Evolutionary conservation across 2,113 vertebrate genomes (phyloP), one percentile per base, ranked within the genome.

Genomic region (Calyptomena viridis): DNA sequence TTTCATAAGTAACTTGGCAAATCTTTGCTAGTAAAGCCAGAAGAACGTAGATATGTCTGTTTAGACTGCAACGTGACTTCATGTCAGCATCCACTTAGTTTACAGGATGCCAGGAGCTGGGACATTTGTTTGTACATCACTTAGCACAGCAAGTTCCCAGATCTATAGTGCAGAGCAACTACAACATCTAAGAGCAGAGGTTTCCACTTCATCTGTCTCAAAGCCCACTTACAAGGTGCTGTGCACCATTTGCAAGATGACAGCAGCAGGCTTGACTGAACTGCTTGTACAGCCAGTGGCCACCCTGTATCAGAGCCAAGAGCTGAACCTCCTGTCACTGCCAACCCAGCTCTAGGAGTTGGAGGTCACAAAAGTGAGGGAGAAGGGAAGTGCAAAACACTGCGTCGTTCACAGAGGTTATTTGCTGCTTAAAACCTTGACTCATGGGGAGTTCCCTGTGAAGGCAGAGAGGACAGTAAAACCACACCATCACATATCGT

Each of bases 251-350:
- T 64, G 10, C n/a, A 58, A 53, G 47, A 55, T 42, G 81, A 6
- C 3, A 13, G 12, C 4, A 13, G 19, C 4, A 18, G n/a, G 22
- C 55, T 66, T 22, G 20, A 28, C 37, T 18, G n/a, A 67, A 13
- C 17, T 7, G 1, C 25, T 23, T 6, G 7, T 4, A 4, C 12
- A 59, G n/a, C 31, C 5, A 1, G 13, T 16, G 22, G 22, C 20
- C n/a, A 40, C 22, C 44, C 17, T 59, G 4, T 31, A 24, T 16
- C 39, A 56, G 14, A 71, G 28, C 22, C 64, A 58, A 75, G 31
- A 86, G 14, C 31, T 49, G 17, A 85, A 33, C 24, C 6, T 60
- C 14, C 33, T 60, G n/a, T 63, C 81, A 37, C 68, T 50, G 27
- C 33, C 77, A 63, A 12, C 19, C 27, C 49, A 35, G 31, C 14